These are phyloP conservation scores for Muricea muricata DNA, from an alignment of 92 coral and sea anemone genomes.

Conservation along the genomic window DNA sequence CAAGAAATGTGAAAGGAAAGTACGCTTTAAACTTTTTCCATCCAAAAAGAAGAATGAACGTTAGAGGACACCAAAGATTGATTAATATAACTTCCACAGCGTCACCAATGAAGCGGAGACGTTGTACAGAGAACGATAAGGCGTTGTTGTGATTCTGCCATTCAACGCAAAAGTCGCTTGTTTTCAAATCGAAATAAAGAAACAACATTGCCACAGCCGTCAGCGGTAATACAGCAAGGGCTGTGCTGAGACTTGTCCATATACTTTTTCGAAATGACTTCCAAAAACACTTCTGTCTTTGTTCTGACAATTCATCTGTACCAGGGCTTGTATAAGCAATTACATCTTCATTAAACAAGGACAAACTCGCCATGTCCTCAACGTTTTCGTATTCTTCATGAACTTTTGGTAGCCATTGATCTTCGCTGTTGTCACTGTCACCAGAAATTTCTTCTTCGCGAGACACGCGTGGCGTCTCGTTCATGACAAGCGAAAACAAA, in stretches of 20 bases:
- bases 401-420: not conserved
- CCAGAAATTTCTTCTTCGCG: not conserved
- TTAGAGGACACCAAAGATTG: conserved; percentile 2
- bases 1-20: not conserved
- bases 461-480: not conserved
- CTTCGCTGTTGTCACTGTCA: not conserved
- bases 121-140: not conserved
- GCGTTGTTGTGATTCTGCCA: too few species aligned
- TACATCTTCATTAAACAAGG: not conserved
- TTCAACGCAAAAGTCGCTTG: too few species aligned
- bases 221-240: too few species aligned
- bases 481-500: not conserved
- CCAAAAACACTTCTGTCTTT: not conserved
- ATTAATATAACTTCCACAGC: not conserved
- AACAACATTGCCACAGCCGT: too few species aligned
- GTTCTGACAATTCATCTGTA: not conserved
- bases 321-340: not conserved
- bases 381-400: not conserved
- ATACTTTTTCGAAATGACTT: not conserved
- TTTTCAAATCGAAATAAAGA: too few species aligned
- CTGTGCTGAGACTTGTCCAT: too few species aligned
- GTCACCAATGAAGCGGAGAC: not conserved
- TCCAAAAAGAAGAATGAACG: not conserved
- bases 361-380: not conserved
- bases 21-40: not conserved